These are phyloP conservation scores for Zonotrichia leucophrys DNA, from an alignment of 2,113 vertebrate species.

Conservation along the genomic window DNA sequence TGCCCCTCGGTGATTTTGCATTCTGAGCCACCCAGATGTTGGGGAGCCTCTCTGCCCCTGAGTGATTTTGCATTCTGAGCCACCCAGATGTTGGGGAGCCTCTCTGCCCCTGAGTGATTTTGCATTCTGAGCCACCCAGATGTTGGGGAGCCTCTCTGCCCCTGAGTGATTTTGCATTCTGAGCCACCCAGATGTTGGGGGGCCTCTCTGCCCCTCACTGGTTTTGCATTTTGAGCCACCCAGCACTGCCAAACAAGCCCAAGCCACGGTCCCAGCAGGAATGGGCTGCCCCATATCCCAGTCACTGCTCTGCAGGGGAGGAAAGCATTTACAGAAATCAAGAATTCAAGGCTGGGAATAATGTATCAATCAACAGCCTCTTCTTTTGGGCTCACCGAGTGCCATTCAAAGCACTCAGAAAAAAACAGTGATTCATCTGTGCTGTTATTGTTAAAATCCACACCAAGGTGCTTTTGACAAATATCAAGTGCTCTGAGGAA, in stretches of 20 bases:
- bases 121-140: fast-evolving
- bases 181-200: not conserved
- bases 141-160: not conserved
- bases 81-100: no score
- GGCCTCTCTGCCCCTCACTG: fast-evolving
- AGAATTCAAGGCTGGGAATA: not conserved
- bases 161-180: fast-evolving
- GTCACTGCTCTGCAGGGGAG: not conserved
- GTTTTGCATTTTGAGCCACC: fast-evolving
- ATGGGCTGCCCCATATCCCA: fast-evolving
- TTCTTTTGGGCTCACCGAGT: not conserved
- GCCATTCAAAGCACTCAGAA: not conserved
- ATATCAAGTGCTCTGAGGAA: not conserved
- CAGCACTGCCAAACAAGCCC: not conserved
- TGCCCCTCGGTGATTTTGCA: fast-evolving
- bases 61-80: fast-evolving
- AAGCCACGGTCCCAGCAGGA: fast-evolving
- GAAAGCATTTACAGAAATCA: not conserved
- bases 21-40: fast-evolving
- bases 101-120: fast-evolving
- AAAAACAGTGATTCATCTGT: not conserved
- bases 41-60: not conserved
- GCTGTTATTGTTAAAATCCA: not conserved
- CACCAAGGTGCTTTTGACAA: not conserved
- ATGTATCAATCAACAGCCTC: not conserved